These are phyloP conservation scores for Tromatobia lineatoria DNA, from an alignment of 2,888 invertebrate species.

Conservation along the genomic window DNA sequence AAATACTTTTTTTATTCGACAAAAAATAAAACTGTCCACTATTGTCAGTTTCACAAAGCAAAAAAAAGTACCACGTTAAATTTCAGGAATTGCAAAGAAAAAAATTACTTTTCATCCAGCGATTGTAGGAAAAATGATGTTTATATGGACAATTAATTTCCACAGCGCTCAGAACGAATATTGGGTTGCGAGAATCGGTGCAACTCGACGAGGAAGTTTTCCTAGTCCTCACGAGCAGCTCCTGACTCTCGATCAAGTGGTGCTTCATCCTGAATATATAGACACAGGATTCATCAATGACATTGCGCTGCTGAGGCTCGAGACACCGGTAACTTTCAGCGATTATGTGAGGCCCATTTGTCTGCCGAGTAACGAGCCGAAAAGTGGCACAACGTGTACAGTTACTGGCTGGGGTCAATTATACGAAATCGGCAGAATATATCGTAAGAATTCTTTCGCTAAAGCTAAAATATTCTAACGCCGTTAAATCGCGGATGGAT, in stretches of 20 bases:
- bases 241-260: conserved; percentile 88
- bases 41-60: too few relatives aligned
- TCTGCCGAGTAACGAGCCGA: conserved; percentile 88
- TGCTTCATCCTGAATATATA: conserved; percentile 91
- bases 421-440: conserved; percentile 92
- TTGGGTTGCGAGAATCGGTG: conserved; percentile 93
- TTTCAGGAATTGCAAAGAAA: too few relatives aligned
- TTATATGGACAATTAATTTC: conserved; percentile 48
- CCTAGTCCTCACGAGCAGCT: conserved; percentile 92
- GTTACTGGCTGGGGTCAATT: conserved; percentile 94
- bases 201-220: conserved; percentile 90
- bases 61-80: too few relatives aligned
- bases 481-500: neutral
- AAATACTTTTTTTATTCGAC: too few relatives aligned
- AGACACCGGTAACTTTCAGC: conserved; percentile 88
- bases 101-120: too few relatives aligned
- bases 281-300: conserved; percentile 93
- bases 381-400: conserved; percentile 90
- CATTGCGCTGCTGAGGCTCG: conserved; percentile 90
- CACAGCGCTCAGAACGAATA: conserved; percentile 90
- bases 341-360: conserved; percentile 89
- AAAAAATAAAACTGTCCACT: too few relatives aligned
- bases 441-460: conserved; percentile 88
- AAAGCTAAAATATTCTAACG: neutral
- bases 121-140: neutral